phyloP scores from a whole-genome alignment of 2,113 vertebrate species.

The Myotis brandtii region DNA sequence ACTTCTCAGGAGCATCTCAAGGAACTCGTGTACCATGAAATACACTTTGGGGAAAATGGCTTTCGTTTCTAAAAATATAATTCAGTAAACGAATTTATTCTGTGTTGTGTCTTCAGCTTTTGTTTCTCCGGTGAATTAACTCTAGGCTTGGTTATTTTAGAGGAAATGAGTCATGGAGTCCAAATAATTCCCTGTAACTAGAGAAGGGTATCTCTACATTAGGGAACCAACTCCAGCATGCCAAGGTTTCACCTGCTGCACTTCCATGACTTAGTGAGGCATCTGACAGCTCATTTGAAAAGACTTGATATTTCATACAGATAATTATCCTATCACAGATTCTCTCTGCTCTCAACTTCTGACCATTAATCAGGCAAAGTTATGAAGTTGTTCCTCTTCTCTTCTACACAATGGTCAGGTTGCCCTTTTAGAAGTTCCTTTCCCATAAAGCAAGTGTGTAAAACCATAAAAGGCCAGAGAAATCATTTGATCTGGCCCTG shows the following conservation, averaged over 20 bases:
- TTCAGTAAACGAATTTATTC: neutral
- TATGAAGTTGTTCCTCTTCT: neutral
- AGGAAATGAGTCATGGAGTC: neutral
- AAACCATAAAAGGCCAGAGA: too few relatives aligned
- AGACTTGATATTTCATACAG: neutral
- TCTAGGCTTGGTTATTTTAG: neutral
- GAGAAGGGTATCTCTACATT: fast-evolving
- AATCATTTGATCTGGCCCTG: too few relatives aligned
- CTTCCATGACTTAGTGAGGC: too few relatives aligned
- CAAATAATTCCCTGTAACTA: neutral
- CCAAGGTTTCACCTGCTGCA: too few relatives aligned
- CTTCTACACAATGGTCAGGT: neutral
- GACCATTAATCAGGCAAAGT: neutral
- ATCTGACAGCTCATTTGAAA: neutral
- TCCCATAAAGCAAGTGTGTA: neutral
- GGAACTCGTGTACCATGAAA: neutral
- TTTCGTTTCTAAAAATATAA: neutral
- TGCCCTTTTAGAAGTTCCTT: neutral
- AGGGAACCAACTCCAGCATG: neutral
- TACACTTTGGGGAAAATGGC: neutral
- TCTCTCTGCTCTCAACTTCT: neutral
- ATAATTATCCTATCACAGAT: neutral
- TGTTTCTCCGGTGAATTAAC: neutral
- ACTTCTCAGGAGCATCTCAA: neutral
- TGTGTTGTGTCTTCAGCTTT: neutral